Evolutionary conservation across 92 coral and sea anemone genomes (phyloP).

Genomic region (Muricea muricata): DNA sequence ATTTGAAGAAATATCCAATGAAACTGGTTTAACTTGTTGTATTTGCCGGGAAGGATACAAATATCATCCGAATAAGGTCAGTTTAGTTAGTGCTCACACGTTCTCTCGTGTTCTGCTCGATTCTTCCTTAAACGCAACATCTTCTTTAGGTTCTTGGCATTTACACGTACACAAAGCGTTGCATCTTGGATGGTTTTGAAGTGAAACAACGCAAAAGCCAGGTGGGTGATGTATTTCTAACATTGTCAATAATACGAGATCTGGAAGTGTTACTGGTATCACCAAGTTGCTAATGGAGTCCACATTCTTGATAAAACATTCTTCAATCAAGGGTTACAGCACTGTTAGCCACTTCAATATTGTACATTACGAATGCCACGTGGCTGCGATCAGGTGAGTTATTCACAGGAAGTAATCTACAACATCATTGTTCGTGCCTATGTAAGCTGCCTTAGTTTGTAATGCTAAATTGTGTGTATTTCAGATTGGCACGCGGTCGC

Average conservation of each 20-base stretch:
- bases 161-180: slow-evolving; percentile 95
- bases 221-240: slow-evolving; percentile 43
- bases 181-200: slow-evolving; percentile 86
- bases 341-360: slow-evolving; percentile 98
- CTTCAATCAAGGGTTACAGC: slow-evolving; percentile 73
- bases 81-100: too few species aligned
- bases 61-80: slow-evolving; percentile 96
- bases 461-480: too few species aligned
- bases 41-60: slow-evolving; percentile 97
- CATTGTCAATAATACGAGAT: too few species aligned
- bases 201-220: slow-evolving; percentile 95
- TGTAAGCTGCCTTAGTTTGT: too few species aligned
- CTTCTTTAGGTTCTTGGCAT: slow-evolving; percentile 92
- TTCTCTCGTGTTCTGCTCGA: too few species aligned
- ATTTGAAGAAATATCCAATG: slow-evolving; percentile 93
- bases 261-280: neutral
- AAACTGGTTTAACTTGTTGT: slow-evolving; percentile 94
- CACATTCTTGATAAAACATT: too few species aligned
- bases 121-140: neutral
- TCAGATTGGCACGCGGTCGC: slow-evolving; percentile 91
- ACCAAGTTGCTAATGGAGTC: too few species aligned
- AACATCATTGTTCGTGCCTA: neutral
- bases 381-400: slow-evolving; percentile 95
- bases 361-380: slow-evolving; percentile 98
- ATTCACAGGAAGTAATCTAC: too few species aligned